Conservation (phyloP, 2,797 vertebrate genomes). For the Gadopsis marmoratus region DNA sequence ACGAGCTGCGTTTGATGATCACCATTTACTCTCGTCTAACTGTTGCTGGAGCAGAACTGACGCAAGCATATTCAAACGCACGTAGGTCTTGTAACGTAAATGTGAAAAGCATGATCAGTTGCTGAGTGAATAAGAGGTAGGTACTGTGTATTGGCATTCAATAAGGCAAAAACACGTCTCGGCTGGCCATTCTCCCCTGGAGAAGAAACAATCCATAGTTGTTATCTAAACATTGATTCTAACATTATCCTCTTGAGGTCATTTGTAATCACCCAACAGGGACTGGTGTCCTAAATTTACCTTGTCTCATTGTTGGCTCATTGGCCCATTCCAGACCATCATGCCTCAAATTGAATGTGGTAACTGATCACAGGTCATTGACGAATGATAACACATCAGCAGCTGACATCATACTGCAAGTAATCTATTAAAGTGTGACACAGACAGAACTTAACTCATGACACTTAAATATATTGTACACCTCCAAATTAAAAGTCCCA, state of each 20-base stretch:
- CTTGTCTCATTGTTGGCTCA: constrained; percentile 59
- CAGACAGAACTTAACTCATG: constrained; percentile 46
- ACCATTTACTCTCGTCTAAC: constrained; percentile 51
- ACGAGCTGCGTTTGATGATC: constrained; percentile 56
- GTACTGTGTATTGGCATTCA: constrained; percentile 34
- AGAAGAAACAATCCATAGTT: constrained; percentile 63
- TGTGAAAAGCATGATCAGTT: no score
- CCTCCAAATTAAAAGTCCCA: constrained; percentile 48
- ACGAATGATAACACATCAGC: constrained; percentile 65
- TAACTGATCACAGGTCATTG: constrained; percentile 76
- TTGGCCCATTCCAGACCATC: constrained; percentile 59
- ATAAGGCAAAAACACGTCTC: constrained; percentile 35
- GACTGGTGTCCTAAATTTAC: constrained; percentile 67
- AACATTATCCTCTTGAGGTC: constrained; percentile 69
- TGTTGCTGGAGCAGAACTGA: constrained; percentile 28
- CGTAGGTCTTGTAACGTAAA: background rate
- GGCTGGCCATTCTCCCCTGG: constrained; percentile 39
- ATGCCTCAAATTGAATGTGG: constrained; percentile 66
- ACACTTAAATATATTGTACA: constrained; percentile 56
- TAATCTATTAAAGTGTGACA: constrained; percentile 68
- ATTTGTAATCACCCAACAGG: constrained; percentile 69
- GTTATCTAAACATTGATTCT: constrained; percentile 76
- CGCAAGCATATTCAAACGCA: constrained; percentile 24
- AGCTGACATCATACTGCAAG: constrained; percentile 59
- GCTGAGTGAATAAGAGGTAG: no score